Evolutionary conservation across 2,113 vertebrate genomes (phyloP).

Genomic region (Sceloporus tristichus): DNA sequence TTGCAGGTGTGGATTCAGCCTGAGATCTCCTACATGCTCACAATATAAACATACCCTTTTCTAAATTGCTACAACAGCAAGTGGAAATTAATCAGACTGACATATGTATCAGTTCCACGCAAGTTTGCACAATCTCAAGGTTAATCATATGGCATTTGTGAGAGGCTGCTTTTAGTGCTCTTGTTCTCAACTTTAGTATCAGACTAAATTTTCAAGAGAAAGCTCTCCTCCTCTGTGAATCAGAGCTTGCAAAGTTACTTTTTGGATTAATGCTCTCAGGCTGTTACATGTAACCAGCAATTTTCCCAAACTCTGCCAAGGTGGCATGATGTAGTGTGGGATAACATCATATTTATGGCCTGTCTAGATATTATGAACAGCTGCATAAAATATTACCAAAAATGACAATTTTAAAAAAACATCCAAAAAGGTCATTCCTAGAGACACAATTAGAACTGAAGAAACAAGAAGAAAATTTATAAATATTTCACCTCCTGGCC

Average conservation of each 20-base stretch:
- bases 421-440: neutral
- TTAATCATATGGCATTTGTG: neutral
- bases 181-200: neutral
- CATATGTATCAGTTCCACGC: neutral
- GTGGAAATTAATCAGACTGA: neutral
- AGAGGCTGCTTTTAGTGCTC: neutral
- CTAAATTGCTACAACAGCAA: neutral
- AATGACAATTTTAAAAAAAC: too few relatives aligned
- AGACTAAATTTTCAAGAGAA: neutral
- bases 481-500: neutral
- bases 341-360: neutral
- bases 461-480: neutral
- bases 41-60: neutral
- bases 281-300: too few relatives aligned
- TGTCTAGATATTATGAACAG: neutral
- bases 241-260: too few relatives aligned
- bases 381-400: neutral
- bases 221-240: neutral
- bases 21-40: neutral
- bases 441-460: neutral
- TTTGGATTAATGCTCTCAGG: too few relatives aligned
- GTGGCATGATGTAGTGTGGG: neutral
- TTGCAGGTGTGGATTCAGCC: neutral
- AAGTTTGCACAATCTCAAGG: neutral
- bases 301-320: neutral